phyloP scores from a whole-genome alignment of 1,140 invertebrate species.

The Amphibalanus amphitrite region DNA sequence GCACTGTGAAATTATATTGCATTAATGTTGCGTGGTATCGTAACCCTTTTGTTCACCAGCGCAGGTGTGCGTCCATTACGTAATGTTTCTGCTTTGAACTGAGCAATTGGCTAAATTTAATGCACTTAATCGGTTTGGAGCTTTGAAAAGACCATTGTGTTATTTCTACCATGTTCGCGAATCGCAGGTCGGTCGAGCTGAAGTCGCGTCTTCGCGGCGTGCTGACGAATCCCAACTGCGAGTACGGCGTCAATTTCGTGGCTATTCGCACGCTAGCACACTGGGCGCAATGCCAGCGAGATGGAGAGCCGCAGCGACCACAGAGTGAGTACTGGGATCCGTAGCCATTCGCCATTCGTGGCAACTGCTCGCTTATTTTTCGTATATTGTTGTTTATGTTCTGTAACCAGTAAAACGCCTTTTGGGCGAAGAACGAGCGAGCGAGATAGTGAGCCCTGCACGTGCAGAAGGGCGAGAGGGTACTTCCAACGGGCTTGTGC shows the following conservation, averaged over 20 bases:
- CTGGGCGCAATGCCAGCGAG: slow-evolving; percentile 59
- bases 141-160: no score
- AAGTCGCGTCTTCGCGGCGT: slow-evolving; percentile 80
- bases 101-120: no score
- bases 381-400: not conserved
- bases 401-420: no score
- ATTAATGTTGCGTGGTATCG: not conserved
- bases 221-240: slow-evolving; percentile 96
- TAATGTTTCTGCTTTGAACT: not conserved
- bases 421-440: no score
- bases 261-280: slow-evolving; percentile 89
- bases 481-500: no score
- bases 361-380: not conserved
- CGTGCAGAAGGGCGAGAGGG: no score
- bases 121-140: no score
- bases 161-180: not conserved
- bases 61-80: not conserved
- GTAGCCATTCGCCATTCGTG: not conserved
- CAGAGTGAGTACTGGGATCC: no score
- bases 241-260: slow-evolving; percentile 94
- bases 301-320: no score
- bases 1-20: not conserved
- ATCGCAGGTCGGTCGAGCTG: slow-evolving; percentile 35
- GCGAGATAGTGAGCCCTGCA: no score
- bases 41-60: not conserved